phyloP scores from a whole-genome alignment of 2,888 invertebrate species.

The Drosophila nigricruria region DNA sequence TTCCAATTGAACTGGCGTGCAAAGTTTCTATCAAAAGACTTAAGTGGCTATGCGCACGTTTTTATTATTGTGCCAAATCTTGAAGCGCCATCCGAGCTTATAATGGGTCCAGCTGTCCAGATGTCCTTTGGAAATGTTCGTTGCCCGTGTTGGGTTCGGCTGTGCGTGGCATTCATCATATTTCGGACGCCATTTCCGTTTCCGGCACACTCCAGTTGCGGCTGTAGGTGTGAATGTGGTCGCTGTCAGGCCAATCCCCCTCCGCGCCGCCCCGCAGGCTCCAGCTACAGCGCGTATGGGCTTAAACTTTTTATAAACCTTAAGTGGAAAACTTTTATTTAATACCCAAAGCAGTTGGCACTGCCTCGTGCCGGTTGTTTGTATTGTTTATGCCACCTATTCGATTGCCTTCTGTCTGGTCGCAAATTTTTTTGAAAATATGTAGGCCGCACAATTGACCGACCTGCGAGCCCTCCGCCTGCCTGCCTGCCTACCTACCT shows the following conservation, averaged over 20 bases:
- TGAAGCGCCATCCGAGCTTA: constrained; percentile 45
- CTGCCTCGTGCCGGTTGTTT: constrained; percentile 25
- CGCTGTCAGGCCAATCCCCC: neutral
- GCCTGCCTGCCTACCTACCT: neutral
- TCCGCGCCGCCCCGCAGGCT: neutral
- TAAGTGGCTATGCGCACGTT: constrained; percentile 64
- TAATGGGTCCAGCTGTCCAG: constrained; percentile 55
- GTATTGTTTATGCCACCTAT: constrained; percentile 71
- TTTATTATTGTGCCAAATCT: constrained; percentile 67
- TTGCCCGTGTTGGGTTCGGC: constrained; percentile 7
- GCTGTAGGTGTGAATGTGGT: constrained; percentile 61
- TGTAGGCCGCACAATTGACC: constrained; percentile 54
- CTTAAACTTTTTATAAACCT: constrained; percentile 76
- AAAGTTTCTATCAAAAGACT: constrained; percentile 30
- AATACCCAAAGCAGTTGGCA: constrained; percentile 60
- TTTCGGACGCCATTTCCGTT: constrained; percentile 58
- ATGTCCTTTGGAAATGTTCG: constrained; percentile 38
- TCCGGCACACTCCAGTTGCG: constrained; percentile 42
- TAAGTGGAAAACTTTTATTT: constrained; percentile 79
- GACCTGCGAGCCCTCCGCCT: neutral
- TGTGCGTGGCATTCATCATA: constrained; percentile 65
- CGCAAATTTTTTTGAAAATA: constrained; percentile 53
- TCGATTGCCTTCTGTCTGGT: constrained; percentile 57
- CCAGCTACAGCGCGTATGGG: constrained; percentile 27
- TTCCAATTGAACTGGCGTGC: constrained; percentile 33